Conservation (phyloP, 2,113 vertebrate species). For the Panthera tigris region DNA sequence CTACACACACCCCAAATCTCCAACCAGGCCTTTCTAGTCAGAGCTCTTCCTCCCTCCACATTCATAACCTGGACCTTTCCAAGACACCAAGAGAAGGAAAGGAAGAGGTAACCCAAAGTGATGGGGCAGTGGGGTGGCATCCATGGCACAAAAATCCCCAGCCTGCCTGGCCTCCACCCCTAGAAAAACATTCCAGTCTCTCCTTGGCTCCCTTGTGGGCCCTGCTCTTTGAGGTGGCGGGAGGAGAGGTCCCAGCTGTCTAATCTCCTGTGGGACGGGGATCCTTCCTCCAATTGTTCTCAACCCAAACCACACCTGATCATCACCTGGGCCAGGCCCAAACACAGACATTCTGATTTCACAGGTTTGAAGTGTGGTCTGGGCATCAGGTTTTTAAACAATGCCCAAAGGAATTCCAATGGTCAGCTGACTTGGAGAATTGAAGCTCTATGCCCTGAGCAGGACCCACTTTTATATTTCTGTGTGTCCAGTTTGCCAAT, state of each 20-base stretch:
- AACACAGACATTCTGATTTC: background rate
- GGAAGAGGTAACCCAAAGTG: background rate
- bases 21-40: background rate
- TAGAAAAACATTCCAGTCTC: background rate
- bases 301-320: too few species aligned
- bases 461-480: background rate
- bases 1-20: background rate
- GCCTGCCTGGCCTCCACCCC: background rate
- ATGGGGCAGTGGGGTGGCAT: background rate
- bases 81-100: background rate
- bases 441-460: accelerated
- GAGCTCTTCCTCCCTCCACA: background rate
- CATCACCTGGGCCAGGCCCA: background rate
- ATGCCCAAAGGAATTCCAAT: background rate
- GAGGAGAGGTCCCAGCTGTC: background rate
- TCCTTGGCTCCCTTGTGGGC: too few species aligned
- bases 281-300: background rate
- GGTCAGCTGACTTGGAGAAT: background rate
- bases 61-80: background rate
- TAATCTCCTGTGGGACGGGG: background rate
- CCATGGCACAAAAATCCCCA: too few species aligned
- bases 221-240: background rate
- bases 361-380: background rate
- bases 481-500: background rate
- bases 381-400: background rate